These are phyloP conservation scores for Cynaeus angustus DNA, from an alignment of 2,888 invertebrate genomes.

Conservation along the genomic window DNA sequence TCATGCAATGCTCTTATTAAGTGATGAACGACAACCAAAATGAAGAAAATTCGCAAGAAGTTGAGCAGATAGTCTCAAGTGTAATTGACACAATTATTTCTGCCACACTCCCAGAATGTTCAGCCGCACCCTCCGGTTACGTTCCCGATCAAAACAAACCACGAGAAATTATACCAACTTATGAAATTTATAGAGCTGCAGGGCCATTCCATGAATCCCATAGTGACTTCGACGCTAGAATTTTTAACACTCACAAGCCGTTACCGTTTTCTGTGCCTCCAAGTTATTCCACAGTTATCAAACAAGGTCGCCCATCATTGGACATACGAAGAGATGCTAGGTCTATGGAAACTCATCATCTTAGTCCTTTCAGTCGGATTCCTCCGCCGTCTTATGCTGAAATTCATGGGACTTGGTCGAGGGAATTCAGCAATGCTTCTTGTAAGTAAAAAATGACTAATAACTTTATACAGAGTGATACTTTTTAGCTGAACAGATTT, in stretches of 20 bases:
- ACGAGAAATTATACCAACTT: conserved; percentile 16
- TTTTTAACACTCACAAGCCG: not conserved
- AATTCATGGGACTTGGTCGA: conserved; percentile 58
- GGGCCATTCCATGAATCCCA: conserved; percentile 36
- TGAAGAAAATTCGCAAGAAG: conserved; percentile 30
- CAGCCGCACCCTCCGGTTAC: not conserved
- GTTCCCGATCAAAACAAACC: not conserved
- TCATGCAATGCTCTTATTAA: conserved; percentile 17
- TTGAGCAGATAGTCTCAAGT: conserved; percentile 13
- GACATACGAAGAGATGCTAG: conserved; percentile 37
- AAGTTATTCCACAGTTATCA: conserved; percentile 47
- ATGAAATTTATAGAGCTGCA: conserved; percentile 36
- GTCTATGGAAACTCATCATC: conserved; percentile 35
- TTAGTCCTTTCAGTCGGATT: conserved; percentile 54
- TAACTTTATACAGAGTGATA: not conserved
- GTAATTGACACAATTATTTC: conserved; percentile 13
- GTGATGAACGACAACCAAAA: conserved; percentile 40
- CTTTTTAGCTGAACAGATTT: conserved; percentile 60
- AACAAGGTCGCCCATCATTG: conserved; percentile 26
- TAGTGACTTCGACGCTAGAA: conserved; percentile 31
- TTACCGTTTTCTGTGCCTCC: conserved; percentile 32
- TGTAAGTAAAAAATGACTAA: conserved; percentile 48
- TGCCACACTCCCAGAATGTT: not conserved
- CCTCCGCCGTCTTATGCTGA: conserved; percentile 64
- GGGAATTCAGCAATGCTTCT: conserved; percentile 55